Evolutionary conservation across 2,888 invertebrate species (phyloP).

Genomic region (Pandemis heparana): DNA sequence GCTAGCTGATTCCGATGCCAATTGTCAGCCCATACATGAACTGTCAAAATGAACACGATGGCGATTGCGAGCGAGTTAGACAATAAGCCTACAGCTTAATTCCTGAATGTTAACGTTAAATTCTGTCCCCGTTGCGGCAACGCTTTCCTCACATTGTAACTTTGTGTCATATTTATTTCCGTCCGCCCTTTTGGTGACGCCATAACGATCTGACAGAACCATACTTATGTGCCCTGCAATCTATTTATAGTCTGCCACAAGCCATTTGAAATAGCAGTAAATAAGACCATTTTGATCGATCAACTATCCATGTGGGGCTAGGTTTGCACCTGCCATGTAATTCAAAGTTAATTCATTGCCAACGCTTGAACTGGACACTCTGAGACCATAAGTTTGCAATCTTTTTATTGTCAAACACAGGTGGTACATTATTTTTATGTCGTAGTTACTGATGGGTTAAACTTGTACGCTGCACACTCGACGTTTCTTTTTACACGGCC

Average conservation of each 20-base stretch:
- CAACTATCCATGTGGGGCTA: slow-evolving; percentile 38
- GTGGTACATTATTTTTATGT: slow-evolving; percentile 21
- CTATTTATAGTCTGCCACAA: slow-evolving; percentile 38
- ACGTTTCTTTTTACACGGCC: slow-evolving; percentile 17
- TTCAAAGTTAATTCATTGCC: slow-evolving; percentile 30
- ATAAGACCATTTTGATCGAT: slow-evolving; percentile 39
- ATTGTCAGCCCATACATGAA: no score
- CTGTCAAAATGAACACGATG: no score
- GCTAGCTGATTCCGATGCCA: no score
- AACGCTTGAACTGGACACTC: slow-evolving; percentile 6
- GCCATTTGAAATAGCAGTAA: slow-evolving; percentile 42
- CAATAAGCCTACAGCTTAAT: no score
- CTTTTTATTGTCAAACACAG: slow-evolving; percentile 38
- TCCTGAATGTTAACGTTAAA: background rate
- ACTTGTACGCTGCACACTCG: slow-evolving; percentile 1
- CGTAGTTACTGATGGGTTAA: background rate
- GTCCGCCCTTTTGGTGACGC: slow-evolving; percentile 22
- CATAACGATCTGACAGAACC: slow-evolving; percentile 37
- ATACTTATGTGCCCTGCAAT: slow-evolving; percentile 24
- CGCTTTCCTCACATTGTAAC: slow-evolving; percentile 5
- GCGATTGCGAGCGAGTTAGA: no score
- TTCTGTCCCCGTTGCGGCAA: background rate
- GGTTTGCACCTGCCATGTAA: slow-evolving; percentile 37
- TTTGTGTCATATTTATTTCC: slow-evolving; percentile 43
- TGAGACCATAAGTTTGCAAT: slow-evolving; percentile 24